These are phyloP conservation scores for Nothura maculosa DNA, from an alignment of 2,797 vertebrate species.

Conservation along the genomic window DNA sequence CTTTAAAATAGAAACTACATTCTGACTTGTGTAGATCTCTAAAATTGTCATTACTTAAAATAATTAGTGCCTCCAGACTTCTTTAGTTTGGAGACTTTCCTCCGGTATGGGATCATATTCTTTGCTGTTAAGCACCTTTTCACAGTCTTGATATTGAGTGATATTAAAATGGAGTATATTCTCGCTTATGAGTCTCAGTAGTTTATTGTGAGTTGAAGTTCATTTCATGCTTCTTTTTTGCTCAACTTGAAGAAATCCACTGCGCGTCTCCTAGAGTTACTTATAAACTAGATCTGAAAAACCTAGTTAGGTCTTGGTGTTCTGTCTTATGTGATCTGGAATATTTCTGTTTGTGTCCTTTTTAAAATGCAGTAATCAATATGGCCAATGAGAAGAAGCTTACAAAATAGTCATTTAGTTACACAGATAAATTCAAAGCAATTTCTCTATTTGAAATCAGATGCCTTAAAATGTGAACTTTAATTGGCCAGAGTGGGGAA, in stretches of 20 bases:
- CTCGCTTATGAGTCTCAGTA: not conserved
- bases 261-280: constrained; percentile 32
- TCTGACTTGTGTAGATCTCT: constrained; percentile 45
- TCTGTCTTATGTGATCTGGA: not conserved
- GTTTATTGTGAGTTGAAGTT: constrained; percentile 24
- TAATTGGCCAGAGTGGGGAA: not conserved
- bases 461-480: not conserved
- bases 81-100: constrained; percentile 25
- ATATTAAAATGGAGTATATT: not conserved
- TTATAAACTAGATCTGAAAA: not conserved
- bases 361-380: constrained; percentile 14
- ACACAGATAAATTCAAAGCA: not conserved
- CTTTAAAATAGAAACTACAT: constrained; percentile 57
- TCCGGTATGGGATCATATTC: not conserved
- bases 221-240: constrained; percentile 19
- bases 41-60: constrained; percentile 33
- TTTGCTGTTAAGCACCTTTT: constrained; percentile 15
- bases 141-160: not conserved
- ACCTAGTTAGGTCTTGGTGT: not conserved
- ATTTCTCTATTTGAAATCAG: not conserved
- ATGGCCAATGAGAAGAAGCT: not conserved
- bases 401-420: not conserved
- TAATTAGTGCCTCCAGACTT: constrained; percentile 26
- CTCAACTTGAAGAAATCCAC: constrained; percentile 53
- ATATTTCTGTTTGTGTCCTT: not conserved